A percentile compares a stretch with the other conserved stretches of the same genome.
These are phyloP conservation scores for Lutraria rhynchaena DNA, from an alignment of 1,140 invertebrate species.

Conservation along the genomic window DNA sequence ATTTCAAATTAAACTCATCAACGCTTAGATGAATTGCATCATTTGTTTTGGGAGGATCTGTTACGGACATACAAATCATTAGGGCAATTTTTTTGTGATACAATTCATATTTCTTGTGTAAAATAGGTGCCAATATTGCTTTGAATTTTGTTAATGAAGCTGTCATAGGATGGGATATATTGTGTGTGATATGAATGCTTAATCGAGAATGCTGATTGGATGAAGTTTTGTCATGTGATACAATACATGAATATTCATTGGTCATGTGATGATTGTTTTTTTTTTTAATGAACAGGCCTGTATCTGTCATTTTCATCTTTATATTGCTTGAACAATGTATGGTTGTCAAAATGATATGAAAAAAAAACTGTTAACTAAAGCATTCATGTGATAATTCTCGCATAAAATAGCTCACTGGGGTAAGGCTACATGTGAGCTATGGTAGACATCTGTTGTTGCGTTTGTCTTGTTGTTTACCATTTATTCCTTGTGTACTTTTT, in stretches of 20 bases:
- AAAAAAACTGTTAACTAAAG: no score
- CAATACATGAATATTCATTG: conserved; percentile 20
- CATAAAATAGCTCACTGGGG: no score
- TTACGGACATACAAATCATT: neutral
- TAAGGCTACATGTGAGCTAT: no score
- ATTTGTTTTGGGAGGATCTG: neutral
- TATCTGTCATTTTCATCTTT: neutral
- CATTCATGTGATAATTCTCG: no score
- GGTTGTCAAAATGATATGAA: neutral
- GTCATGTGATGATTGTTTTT: conserved; percentile 19
- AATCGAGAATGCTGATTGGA: conserved; percentile 33
- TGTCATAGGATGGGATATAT: conserved; percentile 10
- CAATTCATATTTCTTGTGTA: conserved; percentile 33
- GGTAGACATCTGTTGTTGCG: no score
- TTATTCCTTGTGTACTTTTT: no score
- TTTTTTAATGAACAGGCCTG: conserved; percentile 12
- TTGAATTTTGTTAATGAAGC: conserved; percentile 31
- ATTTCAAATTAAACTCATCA: neutral
- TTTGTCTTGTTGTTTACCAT: no score
- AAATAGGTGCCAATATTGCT: conserved; percentile 32
- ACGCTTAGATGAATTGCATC: neutral
- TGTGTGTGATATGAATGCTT: conserved; percentile 35
- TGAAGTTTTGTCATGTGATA: conserved; percentile 48
- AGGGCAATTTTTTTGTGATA: conserved; percentile 45
- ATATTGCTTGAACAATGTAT: neutral